Evolutionary conservation across 2,797 vertebrate genomes (phyloP).

Genomic region (Octomys mimax): DNA sequence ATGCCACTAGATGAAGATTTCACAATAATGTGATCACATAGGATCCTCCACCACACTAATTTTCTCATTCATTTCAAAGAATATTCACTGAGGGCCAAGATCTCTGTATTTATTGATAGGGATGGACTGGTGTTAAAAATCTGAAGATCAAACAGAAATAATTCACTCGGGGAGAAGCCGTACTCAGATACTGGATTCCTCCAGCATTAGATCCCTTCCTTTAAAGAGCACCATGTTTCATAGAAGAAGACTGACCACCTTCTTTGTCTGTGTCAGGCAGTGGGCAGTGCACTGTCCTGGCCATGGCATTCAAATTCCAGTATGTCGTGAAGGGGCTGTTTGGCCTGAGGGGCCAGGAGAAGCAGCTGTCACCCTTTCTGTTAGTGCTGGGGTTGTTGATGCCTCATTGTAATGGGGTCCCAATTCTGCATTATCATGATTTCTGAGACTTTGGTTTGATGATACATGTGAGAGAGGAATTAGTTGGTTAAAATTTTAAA

Average conservation of each 20-base stretch:
- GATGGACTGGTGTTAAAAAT: neutral
- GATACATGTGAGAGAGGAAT: neutral
- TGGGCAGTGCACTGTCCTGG: neutral
- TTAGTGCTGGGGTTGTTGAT: too few species aligned
- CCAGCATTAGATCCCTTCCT: too few species aligned
- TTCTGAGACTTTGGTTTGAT: neutral
- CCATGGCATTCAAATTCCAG: fast-evolving
- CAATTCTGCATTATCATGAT: neutral
- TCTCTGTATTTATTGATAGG: neutral
- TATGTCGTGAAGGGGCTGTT: too few species aligned
- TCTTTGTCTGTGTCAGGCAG: neutral
- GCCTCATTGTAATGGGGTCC: neutral
- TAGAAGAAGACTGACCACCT: neutral
- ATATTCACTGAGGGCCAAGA: neutral
- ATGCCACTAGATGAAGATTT: neutral
- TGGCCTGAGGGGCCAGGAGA: too few species aligned
- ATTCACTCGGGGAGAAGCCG: fast-evolving
- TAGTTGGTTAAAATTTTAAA: neutral
- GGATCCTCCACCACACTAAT: neutral
- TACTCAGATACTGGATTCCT: fast-evolving
- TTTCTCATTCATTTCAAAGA: neutral
- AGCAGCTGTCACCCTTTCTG: too few species aligned
- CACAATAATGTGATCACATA: fast-evolving
- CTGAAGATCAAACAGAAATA: neutral
- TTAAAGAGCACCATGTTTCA: fast-evolving